phyloP scores from a whole-genome alignment of 2,113 vertebrate genomes.

The Porphyrio hochstetteri region DNA sequence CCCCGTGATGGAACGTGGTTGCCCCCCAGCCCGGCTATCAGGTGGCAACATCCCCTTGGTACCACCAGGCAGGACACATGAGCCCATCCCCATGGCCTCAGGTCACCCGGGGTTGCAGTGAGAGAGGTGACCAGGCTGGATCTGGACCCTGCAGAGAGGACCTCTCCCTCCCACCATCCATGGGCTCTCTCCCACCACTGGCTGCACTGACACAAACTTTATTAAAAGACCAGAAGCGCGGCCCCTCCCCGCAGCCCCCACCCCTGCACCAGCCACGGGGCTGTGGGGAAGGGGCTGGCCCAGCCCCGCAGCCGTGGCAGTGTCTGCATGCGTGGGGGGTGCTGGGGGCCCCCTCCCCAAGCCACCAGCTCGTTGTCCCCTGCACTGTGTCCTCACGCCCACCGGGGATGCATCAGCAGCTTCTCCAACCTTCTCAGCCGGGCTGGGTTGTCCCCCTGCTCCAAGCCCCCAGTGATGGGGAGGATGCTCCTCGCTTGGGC shows the following conservation, averaged over 20 bases:
- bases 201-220: conserved; percentile 77
- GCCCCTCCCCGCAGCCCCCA: fast-evolving
- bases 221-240: conserved; percentile 60
- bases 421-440: neutral
- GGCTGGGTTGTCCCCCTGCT: neutral
- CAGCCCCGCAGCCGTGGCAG: fast-evolving
- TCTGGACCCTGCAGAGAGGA: neutral
- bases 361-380: neutral
- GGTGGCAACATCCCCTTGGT: fast-evolving
- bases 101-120: fast-evolving
- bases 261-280: fast-evolving
- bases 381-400: fast-evolving
- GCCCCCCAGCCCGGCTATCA: fast-evolving
- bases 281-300: neutral
- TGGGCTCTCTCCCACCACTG: neutral
- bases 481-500: neutral
- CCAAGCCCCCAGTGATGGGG: fast-evolving
- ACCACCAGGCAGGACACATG: fast-evolving
- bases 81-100: neutral
- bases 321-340: neutral
- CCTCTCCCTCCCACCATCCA: neutral
- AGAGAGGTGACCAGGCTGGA: neutral
- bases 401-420: neutral
- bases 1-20: fast-evolving
- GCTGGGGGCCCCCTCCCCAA: neutral